phyloP scores from a whole-genome alignment of 2,797 vertebrate genomes.

The Tauraco hartlaubi region DNA sequence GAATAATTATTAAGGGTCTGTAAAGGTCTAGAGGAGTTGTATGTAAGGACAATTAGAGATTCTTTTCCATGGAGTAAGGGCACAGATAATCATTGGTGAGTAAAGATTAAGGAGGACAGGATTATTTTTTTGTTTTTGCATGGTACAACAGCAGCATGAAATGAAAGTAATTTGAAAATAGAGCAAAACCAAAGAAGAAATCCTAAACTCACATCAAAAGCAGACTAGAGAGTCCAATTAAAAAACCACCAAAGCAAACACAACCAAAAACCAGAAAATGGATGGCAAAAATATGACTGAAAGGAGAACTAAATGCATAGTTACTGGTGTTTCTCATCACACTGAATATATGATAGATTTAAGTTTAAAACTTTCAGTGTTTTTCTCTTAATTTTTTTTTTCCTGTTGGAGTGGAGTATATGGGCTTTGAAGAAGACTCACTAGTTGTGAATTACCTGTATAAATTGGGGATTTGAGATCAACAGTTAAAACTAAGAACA shows the following conservation, averaged over 20 bases:
- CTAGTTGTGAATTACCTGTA: neutral
- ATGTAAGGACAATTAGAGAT: neutral
- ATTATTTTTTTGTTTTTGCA: neutral
- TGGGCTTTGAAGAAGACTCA: neutral
- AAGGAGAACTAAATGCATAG: neutral
- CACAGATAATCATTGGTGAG: neutral
- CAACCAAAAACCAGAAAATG: neutral
- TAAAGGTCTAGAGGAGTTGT: neutral
- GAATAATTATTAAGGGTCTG: neutral
- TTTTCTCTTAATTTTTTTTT: neutral
- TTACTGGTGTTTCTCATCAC: neutral
- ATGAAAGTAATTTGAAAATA: neutral
- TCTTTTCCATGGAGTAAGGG: neutral
- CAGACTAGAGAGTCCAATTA: neutral
- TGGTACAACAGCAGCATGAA: neutral
- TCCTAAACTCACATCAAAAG: neutral
- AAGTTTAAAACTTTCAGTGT: neutral
- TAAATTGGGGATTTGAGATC: neutral
- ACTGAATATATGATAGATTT: neutral
- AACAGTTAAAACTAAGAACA: neutral
- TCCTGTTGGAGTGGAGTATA: neutral
- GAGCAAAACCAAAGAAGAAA: constrained; percentile 12
- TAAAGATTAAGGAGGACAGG: neutral
- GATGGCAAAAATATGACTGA: neutral
- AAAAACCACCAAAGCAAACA: neutral